Evolutionary conservation across 2,113 vertebrate species (phyloP).

Genomic region (Holacanthus passer): DNA sequence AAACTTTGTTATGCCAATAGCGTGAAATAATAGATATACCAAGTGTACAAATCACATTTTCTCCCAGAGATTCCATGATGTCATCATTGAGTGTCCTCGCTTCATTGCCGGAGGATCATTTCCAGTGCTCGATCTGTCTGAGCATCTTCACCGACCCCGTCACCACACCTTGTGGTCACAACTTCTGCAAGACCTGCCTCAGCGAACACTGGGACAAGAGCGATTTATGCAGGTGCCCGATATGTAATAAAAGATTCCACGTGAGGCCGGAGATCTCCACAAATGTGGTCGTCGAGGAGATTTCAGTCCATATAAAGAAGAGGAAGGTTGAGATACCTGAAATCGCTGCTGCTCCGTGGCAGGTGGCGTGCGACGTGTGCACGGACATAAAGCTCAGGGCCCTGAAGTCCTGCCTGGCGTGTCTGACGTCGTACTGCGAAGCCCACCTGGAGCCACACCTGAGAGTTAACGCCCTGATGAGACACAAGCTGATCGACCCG

Average conservation of each 20-base stretch:
- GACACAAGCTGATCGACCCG: slow-evolving; percentile 80
- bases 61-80: slow-evolving; percentile 41
- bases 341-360: not conserved
- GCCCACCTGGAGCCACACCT: slow-evolving; percentile 79
- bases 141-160: slow-evolving; percentile 68
- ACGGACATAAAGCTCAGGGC: slow-evolving; percentile 57
- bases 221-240: slow-evolving; percentile 75
- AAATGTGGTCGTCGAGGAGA: slow-evolving; percentile 75
- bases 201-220: slow-evolving; percentile 70
- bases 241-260: slow-evolving; percentile 75
- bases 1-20: not conserved
- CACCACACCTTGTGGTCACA: slow-evolving; percentile 70
- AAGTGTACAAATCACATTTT: not conserved
- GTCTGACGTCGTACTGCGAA: slow-evolving; percentile 78
- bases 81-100: slow-evolving; percentile 16
- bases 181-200: slow-evolving; percentile 80
- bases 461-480: slow-evolving; percentile 59
- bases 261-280: slow-evolving; percentile 66
- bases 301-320: slow-evolving; percentile 71
- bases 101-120: slow-evolving; percentile 41
- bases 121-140: slow-evolving; percentile 67
- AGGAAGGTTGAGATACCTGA: slow-evolving; percentile 10
- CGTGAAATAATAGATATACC: not conserved
- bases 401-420: slow-evolving; percentile 78
- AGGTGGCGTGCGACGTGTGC: slow-evolving; percentile 80